Conservation (phyloP, 2,888 invertebrate genomes). For the Microctonus aethiopoides region DNA sequence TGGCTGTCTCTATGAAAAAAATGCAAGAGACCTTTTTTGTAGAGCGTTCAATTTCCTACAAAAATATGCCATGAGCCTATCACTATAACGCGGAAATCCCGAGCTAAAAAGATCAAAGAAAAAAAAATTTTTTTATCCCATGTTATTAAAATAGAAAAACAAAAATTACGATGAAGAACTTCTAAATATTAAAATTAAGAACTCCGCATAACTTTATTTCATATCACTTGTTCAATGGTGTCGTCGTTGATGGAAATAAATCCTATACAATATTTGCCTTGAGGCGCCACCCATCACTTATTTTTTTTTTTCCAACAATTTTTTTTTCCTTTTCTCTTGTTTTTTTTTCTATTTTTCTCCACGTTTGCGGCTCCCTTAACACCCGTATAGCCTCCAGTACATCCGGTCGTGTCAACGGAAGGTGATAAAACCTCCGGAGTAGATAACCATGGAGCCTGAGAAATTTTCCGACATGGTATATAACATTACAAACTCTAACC, state of each 20-base stretch:
- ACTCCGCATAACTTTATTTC: background rate
- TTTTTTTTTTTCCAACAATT: background rate
- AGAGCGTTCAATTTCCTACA: too few species aligned
- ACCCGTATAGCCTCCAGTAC: background rate
- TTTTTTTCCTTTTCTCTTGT: background rate
- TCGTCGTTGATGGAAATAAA: conserved; percentile 8
- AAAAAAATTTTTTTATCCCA: too few species aligned
- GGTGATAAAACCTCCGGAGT: background rate
- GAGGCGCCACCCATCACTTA: background rate
- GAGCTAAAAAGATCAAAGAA: too few species aligned
- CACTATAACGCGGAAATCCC: too few species aligned
- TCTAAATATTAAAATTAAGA: too few species aligned
- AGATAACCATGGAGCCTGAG: conserved; percentile 7
- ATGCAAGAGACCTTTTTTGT: too few species aligned
- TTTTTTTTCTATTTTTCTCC: background rate
- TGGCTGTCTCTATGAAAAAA: too few species aligned
- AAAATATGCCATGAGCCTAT: too few species aligned
- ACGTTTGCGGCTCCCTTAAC: background rate
- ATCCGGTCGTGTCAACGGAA: conserved; percentile 11
- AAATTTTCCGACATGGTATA: conserved; percentile 6
- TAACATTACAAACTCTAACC: conserved; percentile 20
- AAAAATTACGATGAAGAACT: too few species aligned
- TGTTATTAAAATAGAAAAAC: too few species aligned
- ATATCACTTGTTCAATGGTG: conserved; percentile 5
- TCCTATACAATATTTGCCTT: background rate